These are phyloP conservation scores for Trachelus stipa DNA, from an alignment of 2,888 invertebrate genomes.

Conservation along the genomic window DNA sequence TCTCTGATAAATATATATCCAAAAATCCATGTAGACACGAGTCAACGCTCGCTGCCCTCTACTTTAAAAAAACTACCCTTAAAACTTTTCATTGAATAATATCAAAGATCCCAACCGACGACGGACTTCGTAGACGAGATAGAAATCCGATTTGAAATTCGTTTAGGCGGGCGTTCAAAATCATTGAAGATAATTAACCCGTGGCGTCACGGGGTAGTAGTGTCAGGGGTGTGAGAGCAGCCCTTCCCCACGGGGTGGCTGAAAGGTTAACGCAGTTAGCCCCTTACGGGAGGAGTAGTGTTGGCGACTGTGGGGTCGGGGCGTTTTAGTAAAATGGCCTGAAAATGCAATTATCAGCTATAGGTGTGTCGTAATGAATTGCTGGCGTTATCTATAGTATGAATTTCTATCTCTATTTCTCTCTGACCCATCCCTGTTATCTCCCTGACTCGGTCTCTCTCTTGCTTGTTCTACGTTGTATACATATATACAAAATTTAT, in stretches of 20 bases:
- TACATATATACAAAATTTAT: neutral
- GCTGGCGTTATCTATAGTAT: slow-evolving; percentile 54
- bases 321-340: slow-evolving; percentile 63
- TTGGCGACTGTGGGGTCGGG: slow-evolving; percentile 11
- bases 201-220: slow-evolving; percentile 47
- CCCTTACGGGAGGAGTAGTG: slow-evolving; percentile 47
- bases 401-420: slow-evolving; percentile 5
- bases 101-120: neutral
- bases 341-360: slow-evolving; percentile 65
- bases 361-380: slow-evolving; percentile 64
- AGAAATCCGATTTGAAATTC: slow-evolving; percentile 61
- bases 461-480: neutral
- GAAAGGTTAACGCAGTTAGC: slow-evolving; percentile 65
- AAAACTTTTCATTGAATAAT: neutral
- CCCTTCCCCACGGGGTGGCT: slow-evolving; percentile 38
- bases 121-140: slow-evolving; percentile 6
- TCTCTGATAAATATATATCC: neutral
- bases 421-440: neutral
- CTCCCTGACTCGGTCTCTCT: slow-evolving; percentile 16
- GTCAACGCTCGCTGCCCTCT: neutral
- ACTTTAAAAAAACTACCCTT: neutral
- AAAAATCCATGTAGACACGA: neutral
- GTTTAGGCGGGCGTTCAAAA: slow-evolving; percentile 61
- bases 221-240: slow-evolving; percentile 29
- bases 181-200: slow-evolving; percentile 62